These are phyloP conservation scores for Teleiodes luculella DNA, from an alignment of 2,888 invertebrate species.

Conservation along the genomic window DNA sequence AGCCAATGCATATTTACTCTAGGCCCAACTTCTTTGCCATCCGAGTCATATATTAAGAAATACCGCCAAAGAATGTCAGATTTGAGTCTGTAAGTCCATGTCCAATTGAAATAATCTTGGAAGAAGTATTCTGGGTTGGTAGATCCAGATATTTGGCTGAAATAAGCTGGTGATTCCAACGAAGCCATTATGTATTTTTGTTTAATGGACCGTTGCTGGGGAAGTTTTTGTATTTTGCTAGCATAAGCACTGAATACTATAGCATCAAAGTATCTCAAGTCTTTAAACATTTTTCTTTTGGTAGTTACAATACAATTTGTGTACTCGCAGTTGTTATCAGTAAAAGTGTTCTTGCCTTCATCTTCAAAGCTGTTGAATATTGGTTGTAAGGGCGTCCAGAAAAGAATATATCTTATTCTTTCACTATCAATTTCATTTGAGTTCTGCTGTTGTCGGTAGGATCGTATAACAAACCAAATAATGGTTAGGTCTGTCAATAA, in stretches of 20 bases:
- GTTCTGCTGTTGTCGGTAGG: not conserved
- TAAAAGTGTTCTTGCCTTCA: conserved; percentile 32
- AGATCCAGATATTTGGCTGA: conserved; percentile 40
- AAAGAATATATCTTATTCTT: not conserved
- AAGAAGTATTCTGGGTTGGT: not conserved
- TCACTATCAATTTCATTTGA: conserved; percentile 11
- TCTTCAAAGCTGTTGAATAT: not conserved
- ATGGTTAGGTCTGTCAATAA: too few relatives aligned
- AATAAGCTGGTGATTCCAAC: conserved; percentile 53
- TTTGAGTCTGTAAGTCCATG: conserved; percentile 63
- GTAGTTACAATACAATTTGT: conserved; percentile 40
- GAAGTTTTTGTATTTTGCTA: conserved; percentile 22
- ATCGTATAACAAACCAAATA: too few relatives aligned
- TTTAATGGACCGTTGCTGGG: conserved; percentile 36
- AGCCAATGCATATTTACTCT: conserved; percentile 42
- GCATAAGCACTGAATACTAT: conserved; percentile 27
- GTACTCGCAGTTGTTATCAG: conserved; percentile 33
- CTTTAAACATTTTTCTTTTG: conserved; percentile 25
- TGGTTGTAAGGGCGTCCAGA: not conserved
- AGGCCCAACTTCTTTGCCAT: conserved; percentile 47
- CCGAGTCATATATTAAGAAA: conserved; percentile 40
- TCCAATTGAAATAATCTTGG: conserved; percentile 64
- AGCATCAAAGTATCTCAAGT: conserved; percentile 37
- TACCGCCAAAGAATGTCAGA: conserved; percentile 59
- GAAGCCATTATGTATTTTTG: conserved; percentile 57